Percentiles rank a stretch among this genome's conserved stretches.
These are phyloP conservation scores for Hofmannophila pseudospretella DNA, from an alignment of 2,888 invertebrate species.

Conservation along the genomic window DNA sequence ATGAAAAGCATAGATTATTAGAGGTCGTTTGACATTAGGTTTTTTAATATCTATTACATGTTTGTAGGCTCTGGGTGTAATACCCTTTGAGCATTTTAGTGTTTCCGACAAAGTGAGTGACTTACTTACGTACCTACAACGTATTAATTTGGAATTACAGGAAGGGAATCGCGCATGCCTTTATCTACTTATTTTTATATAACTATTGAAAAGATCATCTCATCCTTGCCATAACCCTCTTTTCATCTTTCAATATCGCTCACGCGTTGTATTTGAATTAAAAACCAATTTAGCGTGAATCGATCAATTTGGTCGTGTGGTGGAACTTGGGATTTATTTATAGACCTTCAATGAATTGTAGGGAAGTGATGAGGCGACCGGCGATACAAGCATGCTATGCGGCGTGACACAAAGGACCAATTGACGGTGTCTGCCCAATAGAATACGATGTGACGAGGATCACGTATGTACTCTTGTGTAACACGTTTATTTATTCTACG, in stretches of 20 bases:
- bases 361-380: slow-evolving; percentile 50
- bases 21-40: no score
- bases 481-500: no score
- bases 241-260: not conserved
- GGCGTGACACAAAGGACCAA: slow-evolving; percentile 55
- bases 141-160: no score
- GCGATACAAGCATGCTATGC: slow-evolving; percentile 18
- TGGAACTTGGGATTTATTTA: slow-evolving; percentile 37
- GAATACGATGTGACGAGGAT: slow-evolving; percentile 31
- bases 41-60: no score
- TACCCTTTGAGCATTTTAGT: no score
- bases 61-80: no score
- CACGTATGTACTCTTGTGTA: slow-evolving; percentile 18
- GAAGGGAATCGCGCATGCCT: no score
- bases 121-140: no score
- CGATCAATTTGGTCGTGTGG: slow-evolving; percentile 46
- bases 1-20: no score
- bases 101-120: no score
- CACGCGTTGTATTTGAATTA: slow-evolving; percentile 6
- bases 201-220: not conserved
- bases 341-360: slow-evolving; percentile 42
- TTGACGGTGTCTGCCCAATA: slow-evolving; percentile 49
- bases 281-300: slow-evolving; percentile 34
- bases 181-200: no score
- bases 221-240: not conserved